Base-by-base conservation (phyloP, 2,797 vertebrate species). In the Leptodactylus fallax region DNA sequence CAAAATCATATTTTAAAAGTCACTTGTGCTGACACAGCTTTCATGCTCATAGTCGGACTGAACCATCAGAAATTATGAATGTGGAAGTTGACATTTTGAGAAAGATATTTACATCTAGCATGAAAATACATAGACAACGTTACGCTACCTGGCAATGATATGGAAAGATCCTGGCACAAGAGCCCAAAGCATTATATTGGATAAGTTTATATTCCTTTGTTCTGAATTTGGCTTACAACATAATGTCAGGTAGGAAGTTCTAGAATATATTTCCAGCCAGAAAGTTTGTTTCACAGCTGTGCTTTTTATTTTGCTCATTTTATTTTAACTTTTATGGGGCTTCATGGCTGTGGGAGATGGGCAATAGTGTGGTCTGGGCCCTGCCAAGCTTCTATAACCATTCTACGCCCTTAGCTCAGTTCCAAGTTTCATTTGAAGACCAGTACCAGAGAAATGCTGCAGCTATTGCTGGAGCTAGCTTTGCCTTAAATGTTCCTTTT, bases 71-170 rank as follows among this genome's bases (percentile, higher is more conserved):
- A 45, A 61, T n/a, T 58, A 53, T 23, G 13, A 78, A 77, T 14
- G n/a, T 25, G n/a, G 12, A 77, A 55, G n/a, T 36, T 55, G 76
- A 53, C 53, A 58, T 56, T 79, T 74, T 19, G 25, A 11, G 13
- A 79, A 58, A 23, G 17, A 14, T 56, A 79, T 79, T 79, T 79
- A 79, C 25, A 79, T 53, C 10, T n/a, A 77, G 19, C 4, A 51
- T 56, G 76, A 79, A 55, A 21, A 49, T 13, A 23, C 27, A 74
- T 3, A 74, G 17, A 74, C 3, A 49, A 74, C 2, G 17, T 74
- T 45, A 49, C 45, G 1, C 12, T 67, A 14, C 65, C 23, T 67
- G 65, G 61, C 21, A 58, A 58, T 14, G 14, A 58, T 79, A 27
- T 58, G 6, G 53, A 4, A 27, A 10, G 51, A 45, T 47, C 25